Conservation (phyloP, 2,797 vertebrate genomes). For the Gadopsis marmoratus region DNA sequence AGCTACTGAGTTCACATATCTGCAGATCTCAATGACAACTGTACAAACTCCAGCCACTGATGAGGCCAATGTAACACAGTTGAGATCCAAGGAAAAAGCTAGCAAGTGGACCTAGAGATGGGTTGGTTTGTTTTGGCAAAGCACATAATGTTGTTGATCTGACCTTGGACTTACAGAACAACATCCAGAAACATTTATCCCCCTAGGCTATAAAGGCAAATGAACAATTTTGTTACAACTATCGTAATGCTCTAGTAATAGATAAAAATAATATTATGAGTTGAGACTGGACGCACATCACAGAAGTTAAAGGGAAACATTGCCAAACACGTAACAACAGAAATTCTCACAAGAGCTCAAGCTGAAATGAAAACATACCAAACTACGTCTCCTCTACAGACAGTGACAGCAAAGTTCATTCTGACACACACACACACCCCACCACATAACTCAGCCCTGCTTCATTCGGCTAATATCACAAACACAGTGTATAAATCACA, state of each 20-base stretch:
- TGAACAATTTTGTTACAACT: background rate
- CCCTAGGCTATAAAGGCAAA: background rate
- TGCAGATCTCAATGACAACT: background rate
- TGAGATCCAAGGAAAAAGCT: background rate
- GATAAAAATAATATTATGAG: background rate
- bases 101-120: background rate
- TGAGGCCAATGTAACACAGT: background rate
- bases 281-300: background rate
- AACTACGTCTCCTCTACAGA: slow-evolving; percentile 26
- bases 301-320: background rate
- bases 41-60: background rate
- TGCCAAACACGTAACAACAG: background rate
- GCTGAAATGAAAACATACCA: slow-evolving; percentile 1
- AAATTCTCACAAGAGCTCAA: slow-evolving; percentile 23
- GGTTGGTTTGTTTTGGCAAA: background rate
- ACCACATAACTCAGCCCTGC: slow-evolving; percentile 54
- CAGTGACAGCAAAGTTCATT: slow-evolving; percentile 53
- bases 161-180: background rate
- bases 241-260: background rate
- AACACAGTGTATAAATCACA: slow-evolving; percentile 62
- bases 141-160: background rate
- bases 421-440: slow-evolving; percentile 7
- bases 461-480: slow-evolving; percentile 74
- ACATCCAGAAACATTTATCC: background rate
- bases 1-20: background rate